phyloP scores from a whole-genome alignment of 1,140 invertebrate genomes.

The Manduca sexta region DNA sequence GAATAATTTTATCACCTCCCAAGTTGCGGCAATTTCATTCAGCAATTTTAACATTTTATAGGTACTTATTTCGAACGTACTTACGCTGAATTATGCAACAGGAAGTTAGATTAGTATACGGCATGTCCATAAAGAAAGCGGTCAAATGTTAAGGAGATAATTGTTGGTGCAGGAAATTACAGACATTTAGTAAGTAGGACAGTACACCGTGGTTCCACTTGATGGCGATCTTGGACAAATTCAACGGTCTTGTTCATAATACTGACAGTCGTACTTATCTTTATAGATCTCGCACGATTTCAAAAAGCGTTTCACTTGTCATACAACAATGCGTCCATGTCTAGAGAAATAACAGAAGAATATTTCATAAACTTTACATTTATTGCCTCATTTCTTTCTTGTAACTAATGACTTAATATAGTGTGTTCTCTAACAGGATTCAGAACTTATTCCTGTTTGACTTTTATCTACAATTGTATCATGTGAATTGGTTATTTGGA shows the following conservation, averaged over 20 bases:
- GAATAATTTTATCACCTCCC: no score
- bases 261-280: slow-evolving; percentile 10
- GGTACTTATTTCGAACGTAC: not conserved
- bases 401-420: no score
- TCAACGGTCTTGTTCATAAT: slow-evolving; percentile 8
- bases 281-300: slow-evolving; percentile 15
- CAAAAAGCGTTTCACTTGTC: slow-evolving; percentile 7
- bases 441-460: no score
- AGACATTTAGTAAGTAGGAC: slow-evolving; percentile 61
- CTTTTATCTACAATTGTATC: no score
- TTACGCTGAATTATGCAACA: slow-evolving; percentile 2
- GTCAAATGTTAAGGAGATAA: slow-evolving; percentile 71
- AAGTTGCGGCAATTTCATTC: no score
- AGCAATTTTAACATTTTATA: no score
- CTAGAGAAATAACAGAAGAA: not conserved
- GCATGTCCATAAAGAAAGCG: slow-evolving; percentile 59
- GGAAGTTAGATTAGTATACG: slow-evolving; percentile 39
- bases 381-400: no score
- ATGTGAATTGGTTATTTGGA: no score
- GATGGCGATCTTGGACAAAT: slow-evolving; percentile 18
- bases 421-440: no score
- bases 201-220: slow-evolving; percentile 32
- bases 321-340: slow-evolving; percentile 1
- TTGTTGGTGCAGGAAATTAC: slow-evolving; percentile 69
- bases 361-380: no score